These are phyloP conservation scores for Ctenosaura bakeri DNA, from an alignment of 2,797 vertebrate species.

Conservation along the genomic window DNA sequence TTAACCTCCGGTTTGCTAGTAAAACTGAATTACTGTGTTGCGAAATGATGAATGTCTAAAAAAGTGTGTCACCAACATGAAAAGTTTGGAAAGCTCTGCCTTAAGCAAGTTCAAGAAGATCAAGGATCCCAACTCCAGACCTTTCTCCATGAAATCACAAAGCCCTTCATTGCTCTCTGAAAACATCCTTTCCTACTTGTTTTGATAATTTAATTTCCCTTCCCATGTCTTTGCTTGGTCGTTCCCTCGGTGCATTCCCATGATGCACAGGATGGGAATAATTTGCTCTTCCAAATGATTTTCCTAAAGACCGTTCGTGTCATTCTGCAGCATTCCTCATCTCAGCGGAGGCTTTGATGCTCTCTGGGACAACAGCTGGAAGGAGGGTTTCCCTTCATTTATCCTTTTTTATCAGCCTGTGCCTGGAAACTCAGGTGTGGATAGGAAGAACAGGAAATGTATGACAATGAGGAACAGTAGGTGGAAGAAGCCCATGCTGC, in stretches of 20 bases:
- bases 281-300: conserved; percentile 59
- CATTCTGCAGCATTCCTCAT: neutral
- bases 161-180: conserved; percentile 73
- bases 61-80: no score
- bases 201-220: conserved; percentile 81
- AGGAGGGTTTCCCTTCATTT: neutral
- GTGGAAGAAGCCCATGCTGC: neutral
- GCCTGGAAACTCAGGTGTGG: conserved; percentile 53
- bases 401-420: conserved; percentile 8
- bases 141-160: conserved; percentile 70
- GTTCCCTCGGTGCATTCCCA: conserved; percentile 70
- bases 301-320: conserved; percentile 61
- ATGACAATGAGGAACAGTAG: neutral
- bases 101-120: conserved; percentile 57
- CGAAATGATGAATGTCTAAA: no score
- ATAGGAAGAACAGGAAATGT: neutral
- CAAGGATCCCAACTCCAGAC: conserved; percentile 54
- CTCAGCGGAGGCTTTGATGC: neutral
- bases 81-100: no score
- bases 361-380: conserved; percentile 30
- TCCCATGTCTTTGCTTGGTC: conserved; percentile 77
- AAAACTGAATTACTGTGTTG: no score
- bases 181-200: conserved; percentile 75
- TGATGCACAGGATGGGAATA: conserved; percentile 63
- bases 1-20: no score